phyloP scores from a whole-genome alignment of 2,888 invertebrate species.

The Troilus luridus region DNA sequence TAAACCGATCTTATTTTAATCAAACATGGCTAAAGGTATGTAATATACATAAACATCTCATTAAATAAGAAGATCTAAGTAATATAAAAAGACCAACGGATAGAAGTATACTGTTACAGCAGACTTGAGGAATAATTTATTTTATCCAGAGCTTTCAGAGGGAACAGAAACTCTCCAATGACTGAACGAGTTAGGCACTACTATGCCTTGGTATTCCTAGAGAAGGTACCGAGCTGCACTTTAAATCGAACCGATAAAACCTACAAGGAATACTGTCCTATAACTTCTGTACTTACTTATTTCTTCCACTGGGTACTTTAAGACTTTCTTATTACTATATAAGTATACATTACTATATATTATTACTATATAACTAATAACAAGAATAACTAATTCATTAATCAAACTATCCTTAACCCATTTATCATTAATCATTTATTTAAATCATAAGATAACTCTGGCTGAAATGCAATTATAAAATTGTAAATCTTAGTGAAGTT shows the following conservation, averaged over 20 bases:
- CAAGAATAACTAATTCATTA: no score
- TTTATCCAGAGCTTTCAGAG: neutral
- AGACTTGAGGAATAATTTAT: neutral
- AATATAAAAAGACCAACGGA: neutral
- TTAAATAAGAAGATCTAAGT: neutral
- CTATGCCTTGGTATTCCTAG: neutral
- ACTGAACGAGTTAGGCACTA: neutral
- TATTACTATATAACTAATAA: no score
- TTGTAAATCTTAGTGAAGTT: no score
- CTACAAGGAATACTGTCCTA: neutral
- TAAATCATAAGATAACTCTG: no score
- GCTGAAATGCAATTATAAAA: no score
- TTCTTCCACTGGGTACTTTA: no score
- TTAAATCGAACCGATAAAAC: conserved; percentile 19
- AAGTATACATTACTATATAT: no score
- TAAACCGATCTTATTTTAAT: no score
- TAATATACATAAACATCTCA: neutral
- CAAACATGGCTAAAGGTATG: neutral
- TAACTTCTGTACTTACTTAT: neutral
- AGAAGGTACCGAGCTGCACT: neutral
- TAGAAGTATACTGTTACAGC: neutral
- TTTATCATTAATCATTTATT: no score
- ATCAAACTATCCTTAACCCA: no score
- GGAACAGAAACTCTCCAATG: neutral
- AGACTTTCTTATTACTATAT: no score